These are phyloP conservation scores for Cephus nigrinus DNA, from an alignment of 2,888 invertebrate genomes.

Conservation along the genomic window DNA sequence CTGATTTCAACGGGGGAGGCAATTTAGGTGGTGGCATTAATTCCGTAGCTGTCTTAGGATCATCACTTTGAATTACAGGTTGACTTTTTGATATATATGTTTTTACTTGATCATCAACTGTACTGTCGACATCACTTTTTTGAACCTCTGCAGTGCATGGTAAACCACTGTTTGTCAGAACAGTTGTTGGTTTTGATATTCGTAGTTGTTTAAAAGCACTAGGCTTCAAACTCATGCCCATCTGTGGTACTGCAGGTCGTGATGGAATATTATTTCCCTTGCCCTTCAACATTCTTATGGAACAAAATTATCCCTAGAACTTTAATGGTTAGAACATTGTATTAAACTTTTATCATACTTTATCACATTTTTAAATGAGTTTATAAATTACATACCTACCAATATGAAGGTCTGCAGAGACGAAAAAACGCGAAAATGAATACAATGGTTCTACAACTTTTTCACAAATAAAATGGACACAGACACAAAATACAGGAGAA, in stretches of 20 bases:
- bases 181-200: conserved; percentile 28
- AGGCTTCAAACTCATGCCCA: conserved; percentile 24
- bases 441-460: background rate
- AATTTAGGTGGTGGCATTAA: conserved; percentile 45
- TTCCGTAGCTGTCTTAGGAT: conserved; percentile 37
- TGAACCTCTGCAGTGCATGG: conserved; percentile 15
- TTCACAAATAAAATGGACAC: background rate
- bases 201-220: conserved; percentile 34
- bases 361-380: background rate
- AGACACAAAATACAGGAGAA: background rate
- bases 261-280: conserved; percentile 30
- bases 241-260: conserved; percentile 17
- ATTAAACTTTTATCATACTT: background rate
- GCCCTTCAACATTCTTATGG: conserved; percentile 32
- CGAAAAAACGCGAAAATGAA: background rate
- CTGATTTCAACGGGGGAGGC: conserved; percentile 17
- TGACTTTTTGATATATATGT: background rate
- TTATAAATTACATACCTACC: background rate
- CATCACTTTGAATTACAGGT: background rate
- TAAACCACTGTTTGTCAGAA: conserved; percentile 13
- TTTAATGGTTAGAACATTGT: background rate
- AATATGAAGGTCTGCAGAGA: background rate
- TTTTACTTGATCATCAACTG: conserved; percentile 1
- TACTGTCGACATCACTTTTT: conserved; percentile 11
- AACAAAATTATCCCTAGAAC: background rate